Percentiles rank a stretch among this genome's conserved stretches.
These are phyloP conservation scores for Marronus borbonicus DNA, from an alignment of 2,888 invertebrate species.

Conservation along the genomic window DNA sequence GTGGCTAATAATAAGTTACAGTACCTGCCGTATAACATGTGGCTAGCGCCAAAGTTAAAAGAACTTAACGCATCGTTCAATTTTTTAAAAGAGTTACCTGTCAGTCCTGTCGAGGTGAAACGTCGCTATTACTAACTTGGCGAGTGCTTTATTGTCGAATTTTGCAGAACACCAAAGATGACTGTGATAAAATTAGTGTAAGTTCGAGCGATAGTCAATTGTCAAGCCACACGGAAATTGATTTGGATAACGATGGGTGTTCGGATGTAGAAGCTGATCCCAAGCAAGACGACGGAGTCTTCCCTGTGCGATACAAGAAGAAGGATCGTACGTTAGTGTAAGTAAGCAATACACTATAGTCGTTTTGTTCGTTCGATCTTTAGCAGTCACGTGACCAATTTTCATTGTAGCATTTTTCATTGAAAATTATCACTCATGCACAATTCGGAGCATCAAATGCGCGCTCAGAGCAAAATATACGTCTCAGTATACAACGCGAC, in stretches of 20 bases:
- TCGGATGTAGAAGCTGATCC: conserved; percentile 65
- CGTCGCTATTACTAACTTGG: not conserved
- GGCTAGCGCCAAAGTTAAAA: conserved; percentile 88
- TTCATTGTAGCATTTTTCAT: no score
- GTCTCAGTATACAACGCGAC: no score
- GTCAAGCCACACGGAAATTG: conserved; percentile 66
- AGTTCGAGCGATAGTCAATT: conserved; percentile 70
- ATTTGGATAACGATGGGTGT: conserved; percentile 63
- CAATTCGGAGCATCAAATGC: no score
- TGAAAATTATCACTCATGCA: no score
- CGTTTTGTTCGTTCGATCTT: no score
- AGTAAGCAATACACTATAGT: conserved; percentile 49
- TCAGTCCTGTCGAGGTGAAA: conserved; percentile 71
- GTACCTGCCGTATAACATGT: conserved; percentile 85
- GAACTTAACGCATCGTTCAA: conserved; percentile 94
- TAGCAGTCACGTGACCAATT: no score
- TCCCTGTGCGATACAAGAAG: conserved; percentile 65
- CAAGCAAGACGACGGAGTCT: conserved; percentile 64
- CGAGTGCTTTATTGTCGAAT: conserved; percentile 4
- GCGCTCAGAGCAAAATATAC: no score
- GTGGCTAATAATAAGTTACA: conserved; percentile 96
- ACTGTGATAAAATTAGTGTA: conserved; percentile 67
- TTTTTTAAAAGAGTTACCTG: conserved; percentile 84
- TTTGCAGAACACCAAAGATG: conserved; percentile 63
- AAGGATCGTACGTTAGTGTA: conserved; percentile 68